phyloP scores from a whole-genome alignment of 2,888 invertebrate species.

The Limenitis camilla region DNA sequence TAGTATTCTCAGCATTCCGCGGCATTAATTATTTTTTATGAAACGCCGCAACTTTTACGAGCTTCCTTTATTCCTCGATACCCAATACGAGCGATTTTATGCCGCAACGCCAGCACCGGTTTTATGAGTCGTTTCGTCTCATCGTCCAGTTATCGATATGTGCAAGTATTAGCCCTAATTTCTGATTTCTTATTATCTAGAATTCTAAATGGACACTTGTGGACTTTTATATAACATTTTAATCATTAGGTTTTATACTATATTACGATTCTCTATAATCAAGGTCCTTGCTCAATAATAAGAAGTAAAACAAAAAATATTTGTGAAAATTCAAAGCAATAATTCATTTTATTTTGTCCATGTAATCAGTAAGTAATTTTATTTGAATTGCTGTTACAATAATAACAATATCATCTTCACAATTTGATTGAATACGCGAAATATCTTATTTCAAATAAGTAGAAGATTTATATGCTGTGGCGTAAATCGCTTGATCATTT shows the following conservation, averaged over 20 bases:
- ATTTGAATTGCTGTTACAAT: not conserved
- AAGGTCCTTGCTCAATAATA: too few species aligned
- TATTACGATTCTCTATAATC: not conserved
- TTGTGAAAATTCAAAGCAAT: too few species aligned
- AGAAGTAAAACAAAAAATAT: too few species aligned
- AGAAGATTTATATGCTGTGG: slow-evolving; percentile 16
- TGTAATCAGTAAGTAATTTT: too few species aligned
- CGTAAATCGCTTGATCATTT: slow-evolving; percentile 19
- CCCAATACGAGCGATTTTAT: slow-evolving; percentile 45
- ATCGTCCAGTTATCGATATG: slow-evolving; percentile 45
- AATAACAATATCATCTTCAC: slow-evolving; percentile 7
- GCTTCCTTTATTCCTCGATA: slow-evolving; percentile 43
- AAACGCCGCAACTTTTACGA: slow-evolving; percentile 35
- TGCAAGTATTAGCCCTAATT: slow-evolving; percentile 47
- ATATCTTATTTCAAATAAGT: slow-evolving; percentile 16
- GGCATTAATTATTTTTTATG: slow-evolving; percentile 35
- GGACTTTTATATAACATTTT: too few species aligned
- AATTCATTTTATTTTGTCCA: too few species aligned
- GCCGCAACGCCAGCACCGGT: slow-evolving; percentile 39
- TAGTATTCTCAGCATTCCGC: slow-evolving; percentile 26
- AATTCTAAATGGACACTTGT: too few species aligned
- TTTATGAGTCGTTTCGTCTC: slow-evolving; percentile 47
- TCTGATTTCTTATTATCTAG: slow-evolving; percentile 35
- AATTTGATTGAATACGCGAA: slow-evolving; percentile 5
- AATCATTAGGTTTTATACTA: too few species aligned